Evolutionary conservation across 2,888 invertebrate genomes (phyloP), one percentile per base, ranked within the genome.

Genomic region (Limnephilus lunatus): DNA sequence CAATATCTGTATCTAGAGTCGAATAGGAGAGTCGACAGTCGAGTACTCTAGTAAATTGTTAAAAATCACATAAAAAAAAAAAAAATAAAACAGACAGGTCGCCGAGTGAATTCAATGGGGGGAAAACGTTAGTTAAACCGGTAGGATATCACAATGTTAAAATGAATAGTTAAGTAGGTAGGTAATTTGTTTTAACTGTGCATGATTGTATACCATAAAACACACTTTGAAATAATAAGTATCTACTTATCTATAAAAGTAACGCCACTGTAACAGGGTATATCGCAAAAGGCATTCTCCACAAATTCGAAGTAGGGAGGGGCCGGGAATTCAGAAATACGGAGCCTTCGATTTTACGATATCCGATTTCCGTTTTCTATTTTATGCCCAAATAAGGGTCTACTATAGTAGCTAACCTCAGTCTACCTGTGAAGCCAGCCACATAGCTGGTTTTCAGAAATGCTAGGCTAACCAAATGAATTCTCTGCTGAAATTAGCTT

Each of bases 281-380:
- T 68, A 30, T 86, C 48, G 48, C 48, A 86, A 35, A 32, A 88
- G 80, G 80, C 80, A 88, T 89, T 80, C 25, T 68, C 81, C 88
- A 39, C 68, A 89, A 80, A 32, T 44, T 32, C 88, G 25, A 31
- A 30, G 35, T 12, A 81, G 88, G 80, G 88, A 81, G 88, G 80
- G 88, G 25, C 88, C 15, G 7, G 88, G 80, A 89, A 80, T 80
- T 35, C 88, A 80, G 80, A 32, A 31, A 80, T 31, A 89, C 48
- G 48, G 48, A 86, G n/a, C 44, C 39, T 80, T 80, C 88, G 81
- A 89, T 89, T 89, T 89, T 81, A 80, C 88, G 88, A 89, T 89
- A 89, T 80, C 81, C 81, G 80, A 89, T 89, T 89, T 89, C 88
- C 81, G 81, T 89, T 89, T 81, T 89, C 35, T 89, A 89, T 89